A percentile compares a stretch with the other conserved stretches of the same genome.
These are phyloP conservation scores for Arrhamphus sclerolepis DNA, from an alignment of 2,797 vertebrate genomes.

Conservation along the genomic window DNA sequence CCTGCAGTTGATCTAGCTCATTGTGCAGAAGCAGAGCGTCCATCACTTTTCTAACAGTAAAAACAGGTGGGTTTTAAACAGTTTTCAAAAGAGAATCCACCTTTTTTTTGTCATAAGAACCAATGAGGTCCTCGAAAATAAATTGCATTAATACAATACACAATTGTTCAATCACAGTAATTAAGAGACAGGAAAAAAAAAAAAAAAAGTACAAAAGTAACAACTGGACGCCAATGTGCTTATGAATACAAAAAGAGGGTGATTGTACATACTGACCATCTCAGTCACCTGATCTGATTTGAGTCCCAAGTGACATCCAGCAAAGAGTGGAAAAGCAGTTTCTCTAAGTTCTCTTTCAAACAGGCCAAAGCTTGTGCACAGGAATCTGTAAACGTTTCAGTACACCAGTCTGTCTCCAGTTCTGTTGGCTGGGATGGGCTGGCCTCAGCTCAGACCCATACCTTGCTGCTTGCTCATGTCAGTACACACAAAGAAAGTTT, in stretches of 20 bases:
- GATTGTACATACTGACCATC: slow-evolving; percentile 28
- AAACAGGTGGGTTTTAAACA: not conserved
- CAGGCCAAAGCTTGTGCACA: slow-evolving; percentile 18
- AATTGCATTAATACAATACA: slow-evolving; percentile 54
- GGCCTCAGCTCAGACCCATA: slow-evolving; percentile 87
- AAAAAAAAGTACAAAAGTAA: slow-evolving; percentile 46
- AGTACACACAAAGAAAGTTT: slow-evolving; percentile 95
- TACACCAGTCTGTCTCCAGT: slow-evolving; percentile 19
- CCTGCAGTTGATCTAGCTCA: slow-evolving; percentile 33
- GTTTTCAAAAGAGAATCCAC: too few species aligned
- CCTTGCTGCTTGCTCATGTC: slow-evolving; percentile 94
- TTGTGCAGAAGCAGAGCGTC: slow-evolving; percentile 55
- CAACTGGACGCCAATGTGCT: slow-evolving; percentile 33
- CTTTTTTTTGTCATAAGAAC: not conserved
- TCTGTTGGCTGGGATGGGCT: slow-evolving; percentile 8
- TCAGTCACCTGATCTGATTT: slow-evolving; percentile 15
- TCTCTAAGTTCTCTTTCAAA: slow-evolving; percentile 11
- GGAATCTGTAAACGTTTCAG: slow-evolving; percentile 38
- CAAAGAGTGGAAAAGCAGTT: slow-evolving; percentile 1
- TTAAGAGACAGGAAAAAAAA: slow-evolving; percentile 21
- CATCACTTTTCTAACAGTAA: slow-evolving; percentile 20
- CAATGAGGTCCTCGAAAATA: slow-evolving; percentile 30
- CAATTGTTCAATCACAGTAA: slow-evolving; percentile 40
- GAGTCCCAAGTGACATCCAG: slow-evolving; percentile 11
- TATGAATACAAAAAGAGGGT: slow-evolving; percentile 37